Base-by-base conservation (phyloP, 2,888 invertebrate genomes). In the Cephus rjabovi region DNA sequence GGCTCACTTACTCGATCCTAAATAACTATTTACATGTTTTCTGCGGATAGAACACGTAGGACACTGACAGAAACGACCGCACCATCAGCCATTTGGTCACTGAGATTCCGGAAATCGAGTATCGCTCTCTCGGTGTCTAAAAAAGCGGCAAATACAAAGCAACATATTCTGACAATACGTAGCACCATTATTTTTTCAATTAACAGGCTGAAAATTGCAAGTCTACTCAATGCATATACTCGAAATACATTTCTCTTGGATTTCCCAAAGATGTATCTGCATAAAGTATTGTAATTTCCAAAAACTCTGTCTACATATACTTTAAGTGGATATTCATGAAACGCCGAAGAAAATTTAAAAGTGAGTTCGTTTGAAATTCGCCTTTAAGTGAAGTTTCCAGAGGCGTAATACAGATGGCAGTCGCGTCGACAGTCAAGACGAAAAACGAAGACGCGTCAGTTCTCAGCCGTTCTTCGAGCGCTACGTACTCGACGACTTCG, bases 391-490 rank as follows among this genome's bases (percentile, higher is more conserved):
- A 9, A 56, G 23, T 23, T 56, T 23, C 56, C 9, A 23, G 15
- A 9, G 56, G 9, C 23, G 15, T 56, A 9, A 2, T 56, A 23
- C 9, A 56, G 56, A 56, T 56, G 56, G 56, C 56, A 56, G 83
- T 79, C 3, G 75, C 78, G 76, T 40, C 83, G 80, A 77, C 70
- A 70, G 75, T 69, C 71, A 75, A 77, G 79, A 76, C 73, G 69
- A 68, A 70, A 34, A 69, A 74, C 73, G 74, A 76, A 76, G 82
- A 80, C 84, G 87, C 84, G 84, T 88, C 86, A 86, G 87, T 87
- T 84, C 85, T 83, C 80, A 83, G 85, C 83, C 84, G 83, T 85
- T 86, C 84, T 85, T 84, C 86, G 86, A 56, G 9, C 56, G 56
- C 23, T 56, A 23, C 56, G 56, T 56, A 23, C 2, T 56, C 56